phyloP scores from a whole-genome alignment of 2,888 invertebrate genomes.

The Boloria euphrosyne region DNA sequence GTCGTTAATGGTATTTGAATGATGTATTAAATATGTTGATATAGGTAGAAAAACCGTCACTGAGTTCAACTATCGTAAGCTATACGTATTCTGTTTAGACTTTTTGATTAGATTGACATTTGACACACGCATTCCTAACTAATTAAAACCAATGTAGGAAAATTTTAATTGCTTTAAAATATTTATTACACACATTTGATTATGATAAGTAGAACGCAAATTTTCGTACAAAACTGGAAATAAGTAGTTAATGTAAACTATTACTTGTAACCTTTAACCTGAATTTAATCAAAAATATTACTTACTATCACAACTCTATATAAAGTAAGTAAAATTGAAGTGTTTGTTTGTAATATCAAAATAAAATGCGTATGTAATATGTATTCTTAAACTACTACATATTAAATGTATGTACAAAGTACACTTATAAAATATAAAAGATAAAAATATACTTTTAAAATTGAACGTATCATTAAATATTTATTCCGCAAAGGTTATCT shows the following conservation, averaged over 20 bases:
- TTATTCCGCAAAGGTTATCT: conserved; percentile 39
- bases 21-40: background rate
- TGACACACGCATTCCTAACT: background rate
- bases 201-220: too few species aligned
- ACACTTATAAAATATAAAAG: conserved; percentile 1
- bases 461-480: conserved; percentile 26
- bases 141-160: background rate
- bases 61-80: conserved; percentile 3
- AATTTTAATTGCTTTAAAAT: too few species aligned
- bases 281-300: too few species aligned
- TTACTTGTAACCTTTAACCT: too few species aligned
- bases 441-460: conserved; percentile 25
- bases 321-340: too few species aligned
- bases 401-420: background rate
- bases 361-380: too few species aligned
- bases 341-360: too few species aligned
- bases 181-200: too few species aligned
- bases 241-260: too few species aligned
- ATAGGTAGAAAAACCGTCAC: background rate
- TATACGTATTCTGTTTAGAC: background rate
- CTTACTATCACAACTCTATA: too few species aligned
- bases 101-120: conserved; percentile 11
- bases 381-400: too few species aligned
- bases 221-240: too few species aligned
- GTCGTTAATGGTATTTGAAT: background rate